Evolutionary conservation across 2,888 invertebrate species (phyloP).

Genomic region (Pterostichus madidus): DNA sequence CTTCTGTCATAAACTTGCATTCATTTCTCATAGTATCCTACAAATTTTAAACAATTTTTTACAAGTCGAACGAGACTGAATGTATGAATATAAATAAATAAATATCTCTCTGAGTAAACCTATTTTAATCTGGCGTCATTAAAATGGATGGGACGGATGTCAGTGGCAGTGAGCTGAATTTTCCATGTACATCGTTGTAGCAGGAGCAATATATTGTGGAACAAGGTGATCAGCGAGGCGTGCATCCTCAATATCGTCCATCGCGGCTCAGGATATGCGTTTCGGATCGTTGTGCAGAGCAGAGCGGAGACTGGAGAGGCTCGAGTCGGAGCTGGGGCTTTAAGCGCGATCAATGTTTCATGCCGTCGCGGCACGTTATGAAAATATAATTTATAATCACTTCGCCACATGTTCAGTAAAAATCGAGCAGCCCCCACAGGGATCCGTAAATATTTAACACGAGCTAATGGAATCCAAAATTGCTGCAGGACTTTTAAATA

Average conservation of each 20-base stretch:
- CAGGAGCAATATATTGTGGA: constrained; percentile 30
- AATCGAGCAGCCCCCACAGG: constrained; percentile 61
- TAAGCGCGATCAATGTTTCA: constrained; percentile 59
- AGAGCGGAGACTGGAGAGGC: constrained; percentile 21
- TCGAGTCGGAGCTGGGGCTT: constrained; percentile 14
- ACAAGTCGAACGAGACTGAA: no score
- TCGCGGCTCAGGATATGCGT: constrained; percentile 28
- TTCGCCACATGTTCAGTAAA: constrained; percentile 65
- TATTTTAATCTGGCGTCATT: constrained; percentile 5
- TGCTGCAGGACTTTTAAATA: constrained; percentile 67
- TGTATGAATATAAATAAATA: background rate
- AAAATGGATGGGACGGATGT: background rate
- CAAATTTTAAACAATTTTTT: no score
- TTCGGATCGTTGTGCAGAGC: constrained; percentile 49
- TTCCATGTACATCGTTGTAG: constrained; percentile 11
- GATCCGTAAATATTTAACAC: constrained; percentile 63
- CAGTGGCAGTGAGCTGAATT: background rate
- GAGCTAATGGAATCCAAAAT: constrained; percentile 67
- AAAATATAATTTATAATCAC: constrained; percentile 67
- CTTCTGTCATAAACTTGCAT: constrained; percentile 23
- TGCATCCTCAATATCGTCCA: constrained; percentile 56
- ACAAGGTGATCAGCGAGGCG: constrained; percentile 46
- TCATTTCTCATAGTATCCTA: constrained; percentile 3
- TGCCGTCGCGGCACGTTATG: constrained; percentile 56
- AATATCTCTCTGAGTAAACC: no score